Conservation (phyloP, 1,140 invertebrate genomes). For the Euwallacea similis region DNA sequence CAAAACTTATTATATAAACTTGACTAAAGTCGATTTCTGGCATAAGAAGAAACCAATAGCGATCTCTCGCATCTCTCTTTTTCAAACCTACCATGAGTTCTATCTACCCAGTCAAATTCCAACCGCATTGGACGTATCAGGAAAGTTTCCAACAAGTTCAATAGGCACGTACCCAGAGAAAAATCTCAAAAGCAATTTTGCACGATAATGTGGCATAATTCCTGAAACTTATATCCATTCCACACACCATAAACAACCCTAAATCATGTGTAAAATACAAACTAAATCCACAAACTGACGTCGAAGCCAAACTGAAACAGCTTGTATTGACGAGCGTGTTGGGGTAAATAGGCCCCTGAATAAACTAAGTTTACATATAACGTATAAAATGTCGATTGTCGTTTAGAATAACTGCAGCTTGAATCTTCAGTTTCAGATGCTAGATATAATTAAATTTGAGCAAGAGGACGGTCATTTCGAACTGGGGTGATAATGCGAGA, state of each 20-base stretch:
- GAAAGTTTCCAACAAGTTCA: not conserved
- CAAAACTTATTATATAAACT: too few species aligned
- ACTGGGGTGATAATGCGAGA: too few species aligned
- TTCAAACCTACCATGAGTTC: too few species aligned
- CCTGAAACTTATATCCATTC: constrained; percentile 6
- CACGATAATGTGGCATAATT: constrained; percentile 1
- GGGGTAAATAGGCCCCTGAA: constrained; percentile 11
- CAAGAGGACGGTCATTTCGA: too few species aligned
- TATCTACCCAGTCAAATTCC: too few species aligned
- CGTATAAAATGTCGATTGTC: not conserved
- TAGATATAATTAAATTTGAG: too few species aligned
- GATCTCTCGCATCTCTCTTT: too few species aligned
- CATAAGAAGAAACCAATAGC: too few species aligned
- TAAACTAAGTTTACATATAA: constrained; percentile 18
- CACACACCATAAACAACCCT: constrained; percentile 10
- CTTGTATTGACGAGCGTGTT: constrained; percentile 22
- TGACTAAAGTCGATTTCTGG: too few species aligned
- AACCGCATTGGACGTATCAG: not conserved
- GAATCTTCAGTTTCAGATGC: not conserved
- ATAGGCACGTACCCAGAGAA: not conserved
- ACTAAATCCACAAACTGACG: constrained; percentile 14
- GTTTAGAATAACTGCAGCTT: not conserved
- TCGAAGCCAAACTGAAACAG: constrained; percentile 8
- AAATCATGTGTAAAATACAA: constrained; percentile 20
- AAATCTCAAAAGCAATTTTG: not conserved